Conservation (phyloP, 2,113 vertebrate genomes). For the Brachirus orientalis region DNA sequence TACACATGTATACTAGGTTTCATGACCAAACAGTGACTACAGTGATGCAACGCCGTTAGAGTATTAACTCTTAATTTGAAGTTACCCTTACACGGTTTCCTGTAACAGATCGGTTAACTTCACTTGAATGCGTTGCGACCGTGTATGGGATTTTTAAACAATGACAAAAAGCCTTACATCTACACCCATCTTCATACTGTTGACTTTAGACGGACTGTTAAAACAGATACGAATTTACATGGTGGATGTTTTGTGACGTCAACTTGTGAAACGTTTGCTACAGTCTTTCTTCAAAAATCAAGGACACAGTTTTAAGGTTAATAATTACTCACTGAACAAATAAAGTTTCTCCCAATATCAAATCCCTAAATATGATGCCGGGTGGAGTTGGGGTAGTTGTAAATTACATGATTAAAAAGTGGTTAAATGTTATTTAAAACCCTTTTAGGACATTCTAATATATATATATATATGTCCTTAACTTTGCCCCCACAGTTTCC, state of each 20-base stretch:
- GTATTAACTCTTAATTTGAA: background rate
- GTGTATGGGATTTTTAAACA: too few relatives aligned
- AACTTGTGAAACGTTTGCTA: background rate
- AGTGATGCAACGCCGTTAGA: too few relatives aligned
- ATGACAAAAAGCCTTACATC: too few relatives aligned
- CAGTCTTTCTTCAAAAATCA: background rate
- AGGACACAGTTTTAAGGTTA: constrained; percentile 52
- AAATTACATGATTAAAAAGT: too few relatives aligned
- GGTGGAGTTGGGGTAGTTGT: too few relatives aligned
- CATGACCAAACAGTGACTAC: too few relatives aligned
- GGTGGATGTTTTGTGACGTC: too few relatives aligned
- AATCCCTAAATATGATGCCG: too few relatives aligned
- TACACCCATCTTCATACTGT: background rate
- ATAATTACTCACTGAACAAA: constrained; percentile 72
- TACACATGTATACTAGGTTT: too few relatives aligned
- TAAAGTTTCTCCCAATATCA: constrained; percentile 5
- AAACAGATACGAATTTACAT: background rate
- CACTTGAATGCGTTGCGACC: background rate
- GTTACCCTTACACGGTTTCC: background rate
- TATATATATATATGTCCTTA: too few relatives aligned
- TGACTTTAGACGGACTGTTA: background rate
- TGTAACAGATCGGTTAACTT: background rate
- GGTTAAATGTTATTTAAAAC: too few relatives aligned
- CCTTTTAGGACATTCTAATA: too few relatives aligned
- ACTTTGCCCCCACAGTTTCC: background rate